These are phyloP conservation scores for Nycticryphes semicollaris DNA, from an alignment of 2,113 vertebrate genomes.

Conservation along the genomic window DNA sequence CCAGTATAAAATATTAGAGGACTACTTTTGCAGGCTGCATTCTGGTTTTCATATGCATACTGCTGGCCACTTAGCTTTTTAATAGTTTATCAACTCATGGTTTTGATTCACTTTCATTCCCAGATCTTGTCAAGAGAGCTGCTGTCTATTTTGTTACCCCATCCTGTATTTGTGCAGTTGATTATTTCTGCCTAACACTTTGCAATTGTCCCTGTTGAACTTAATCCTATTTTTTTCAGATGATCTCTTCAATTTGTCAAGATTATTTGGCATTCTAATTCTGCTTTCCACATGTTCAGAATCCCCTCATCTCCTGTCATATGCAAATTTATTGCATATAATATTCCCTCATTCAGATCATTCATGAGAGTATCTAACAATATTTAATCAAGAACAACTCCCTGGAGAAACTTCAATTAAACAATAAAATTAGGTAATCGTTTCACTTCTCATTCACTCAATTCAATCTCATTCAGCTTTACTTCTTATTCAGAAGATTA, in stretches of 20 bases:
- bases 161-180: slow-evolving; percentile 3
- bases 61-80: background rate
- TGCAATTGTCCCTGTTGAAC: background rate
- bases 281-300: slow-evolving; percentile 49
- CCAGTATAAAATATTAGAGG: background rate
- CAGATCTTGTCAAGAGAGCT: background rate
- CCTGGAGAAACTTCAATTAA: background rate
- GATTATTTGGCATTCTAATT: slow-evolving; percentile 46
- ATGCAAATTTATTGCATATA: slow-evolving; percentile 15
- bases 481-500: background rate
- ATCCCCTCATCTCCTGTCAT: background rate
- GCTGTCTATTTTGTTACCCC: background rate
- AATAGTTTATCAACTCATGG: background rate
- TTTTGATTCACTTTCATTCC: background rate
- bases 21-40: background rate
- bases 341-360: background rate
- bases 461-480: background rate
- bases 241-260: slow-evolving; percentile 30
- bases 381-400: background rate
- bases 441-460: background rate
- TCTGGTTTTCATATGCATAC: background rate
- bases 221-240: slow-evolving; percentile 38
- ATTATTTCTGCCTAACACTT: slow-evolving; percentile 37
- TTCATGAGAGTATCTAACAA: background rate
- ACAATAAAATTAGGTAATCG: background rate